Evolutionary conservation across 2,888 invertebrate species (phyloP).

Genomic region (Craniophora ligustri): DNA sequence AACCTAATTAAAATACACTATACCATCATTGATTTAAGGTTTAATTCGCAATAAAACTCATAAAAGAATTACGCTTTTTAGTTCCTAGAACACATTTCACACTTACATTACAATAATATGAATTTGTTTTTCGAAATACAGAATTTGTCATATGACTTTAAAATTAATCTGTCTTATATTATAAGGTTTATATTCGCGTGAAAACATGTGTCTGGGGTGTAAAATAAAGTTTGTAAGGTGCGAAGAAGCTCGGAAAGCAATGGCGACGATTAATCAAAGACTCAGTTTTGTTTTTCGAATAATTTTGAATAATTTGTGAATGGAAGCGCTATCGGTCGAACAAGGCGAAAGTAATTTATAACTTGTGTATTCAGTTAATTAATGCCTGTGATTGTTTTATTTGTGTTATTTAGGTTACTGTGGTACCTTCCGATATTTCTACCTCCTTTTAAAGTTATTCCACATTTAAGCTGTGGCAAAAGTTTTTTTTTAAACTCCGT

Average conservation of each 20-base stretch:
- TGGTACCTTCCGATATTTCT: conserved; percentile 50
- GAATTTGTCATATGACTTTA: conserved; percentile 20
- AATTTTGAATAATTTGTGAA: conserved; percentile 83
- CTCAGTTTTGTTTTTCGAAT: conserved; percentile 72
- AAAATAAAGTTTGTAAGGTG: conserved; percentile 51
- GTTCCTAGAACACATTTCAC: conserved; percentile 60
- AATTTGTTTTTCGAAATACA: conserved; percentile 50
- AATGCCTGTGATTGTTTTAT: conserved; percentile 71
- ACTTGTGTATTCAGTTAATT: conserved; percentile 73
- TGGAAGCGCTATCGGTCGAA: conserved; percentile 70
- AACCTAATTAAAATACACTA: conserved; percentile 43
- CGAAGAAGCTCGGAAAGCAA: conserved; percentile 65
- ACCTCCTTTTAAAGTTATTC: conserved; percentile 42
- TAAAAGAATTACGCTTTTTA: conserved; percentile 44
- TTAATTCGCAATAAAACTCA: conserved; percentile 34
- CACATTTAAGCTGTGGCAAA: conserved; percentile 26
- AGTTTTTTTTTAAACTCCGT: no score
- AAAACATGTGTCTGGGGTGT: conserved; percentile 8
- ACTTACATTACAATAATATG: conserved; percentile 59
- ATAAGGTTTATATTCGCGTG: conserved; percentile 47
- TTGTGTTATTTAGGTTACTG: conserved; percentile 62
- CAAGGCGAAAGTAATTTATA: conserved; percentile 74
- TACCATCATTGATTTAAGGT: conserved; percentile 30
- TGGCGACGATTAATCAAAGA: conserved; percentile 75
- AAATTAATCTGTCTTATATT: conserved; percentile 23